phyloP scores from a whole-genome alignment of 2,113 vertebrate species.

The Urocynchramus pylzowi region DNA sequence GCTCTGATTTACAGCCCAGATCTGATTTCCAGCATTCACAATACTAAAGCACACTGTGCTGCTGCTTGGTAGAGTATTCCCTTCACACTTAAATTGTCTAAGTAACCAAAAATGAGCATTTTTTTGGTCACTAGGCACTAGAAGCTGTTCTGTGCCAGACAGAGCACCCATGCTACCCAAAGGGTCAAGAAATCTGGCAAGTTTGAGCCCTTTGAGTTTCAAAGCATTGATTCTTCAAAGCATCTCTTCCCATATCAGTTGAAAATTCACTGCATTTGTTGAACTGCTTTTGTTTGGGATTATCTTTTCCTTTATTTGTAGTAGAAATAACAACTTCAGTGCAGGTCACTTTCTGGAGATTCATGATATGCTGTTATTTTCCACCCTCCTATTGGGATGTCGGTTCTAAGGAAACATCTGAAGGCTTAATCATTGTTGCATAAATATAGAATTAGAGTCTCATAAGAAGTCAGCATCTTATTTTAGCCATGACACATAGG shows the following conservation, averaged over 20 bases:
- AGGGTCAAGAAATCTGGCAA: not conserved
- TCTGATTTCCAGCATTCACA: not conserved
- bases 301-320: slow-evolving; percentile 36
- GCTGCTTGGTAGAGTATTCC: not conserved
- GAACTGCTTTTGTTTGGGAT: slow-evolving; percentile 2
- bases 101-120: not conserved
- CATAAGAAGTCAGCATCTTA: slow-evolving; percentile 45
- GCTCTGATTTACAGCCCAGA: not conserved
- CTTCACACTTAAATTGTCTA: not conserved
- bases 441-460: slow-evolving; percentile 45
- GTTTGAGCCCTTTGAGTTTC: not conserved
- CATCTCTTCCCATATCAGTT: not conserved
- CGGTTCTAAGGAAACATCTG: slow-evolving; percentile 13
- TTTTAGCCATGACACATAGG: slow-evolving; percentile 57
- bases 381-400: not conserved
- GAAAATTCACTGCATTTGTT: not conserved
- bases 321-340: not conserved
- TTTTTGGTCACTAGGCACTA: not conserved
- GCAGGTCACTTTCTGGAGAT: slow-evolving; percentile 13
- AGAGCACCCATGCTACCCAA: not conserved
- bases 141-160: not conserved
- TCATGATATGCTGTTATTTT: slow-evolving; percentile 34
- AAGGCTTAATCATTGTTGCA: slow-evolving; percentile 51
- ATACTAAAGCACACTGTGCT: not conserved
- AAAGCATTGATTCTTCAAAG: slow-evolving; percentile 18